Base-by-base conservation (phyloP, 2,888 invertebrate species). In the Sphinx pinastri region DNA sequence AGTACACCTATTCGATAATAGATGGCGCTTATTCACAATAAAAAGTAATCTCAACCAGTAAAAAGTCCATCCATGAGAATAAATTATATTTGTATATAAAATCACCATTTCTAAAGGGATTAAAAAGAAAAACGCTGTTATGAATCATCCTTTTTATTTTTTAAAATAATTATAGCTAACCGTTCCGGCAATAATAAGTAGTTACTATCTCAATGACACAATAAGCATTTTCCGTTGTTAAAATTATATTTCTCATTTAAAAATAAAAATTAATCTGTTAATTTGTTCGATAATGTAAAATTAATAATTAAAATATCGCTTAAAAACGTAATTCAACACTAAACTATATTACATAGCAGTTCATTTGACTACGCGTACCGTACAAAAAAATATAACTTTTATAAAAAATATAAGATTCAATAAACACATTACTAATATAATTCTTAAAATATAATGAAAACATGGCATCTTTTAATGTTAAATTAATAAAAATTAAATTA, bases 141-240 rank as follows among this genome's bases (percentile, higher is more conserved):
- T 92, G 92, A 93, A 93, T 94, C 92, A 91, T 93, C 88, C 80
- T 90, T 94, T 94, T 94, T 94, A 92, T 94, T 94, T 94, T 94
- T 94, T 94, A 90, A 94, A 94, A 94, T 94, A 94, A 94, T 94
- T 94, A 94, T 94, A 94, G 93, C 94, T 94, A 94, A 94, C 94
- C 93, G 89, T 92, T 91, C 90, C 94, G 93, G 93, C 93, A 92
- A 93, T 94, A 91, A 93, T 92, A 84, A 87, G 81, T 88, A 88
- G 91, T 92, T 93, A 93, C 92, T 87, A 89, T 91, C 91, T 88
- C 88, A 92, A 94, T 93, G 93, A 94, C 93, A 94, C 93, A 91
- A 86, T 87, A 93, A 93, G 93, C 94, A 93, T 93, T 91, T 91
- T 88, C 89, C 91, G 91, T 92, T 92, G 92, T 93, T 93, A 84